These are phyloP conservation scores for Matsumurasca onukii DNA, from an alignment of 1,140 invertebrate genomes.

Conservation along the genomic window DNA sequence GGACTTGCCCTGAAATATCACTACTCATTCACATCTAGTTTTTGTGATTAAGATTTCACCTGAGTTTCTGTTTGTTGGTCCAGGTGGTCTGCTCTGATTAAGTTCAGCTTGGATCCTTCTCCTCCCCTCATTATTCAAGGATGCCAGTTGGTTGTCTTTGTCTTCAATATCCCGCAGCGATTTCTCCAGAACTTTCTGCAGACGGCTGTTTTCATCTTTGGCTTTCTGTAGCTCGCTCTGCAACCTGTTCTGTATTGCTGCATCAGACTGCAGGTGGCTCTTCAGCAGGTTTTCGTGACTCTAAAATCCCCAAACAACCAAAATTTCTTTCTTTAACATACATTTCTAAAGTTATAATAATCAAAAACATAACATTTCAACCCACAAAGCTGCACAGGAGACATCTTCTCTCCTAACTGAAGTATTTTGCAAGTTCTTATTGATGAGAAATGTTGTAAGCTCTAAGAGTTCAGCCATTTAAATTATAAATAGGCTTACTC, in stretches of 20 bases:
- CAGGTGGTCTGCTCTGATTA: too few relatives aligned
- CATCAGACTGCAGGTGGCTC: constrained; percentile 13
- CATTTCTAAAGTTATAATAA: neutral
- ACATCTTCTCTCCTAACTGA: neutral
- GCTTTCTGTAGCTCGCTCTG: neutral
- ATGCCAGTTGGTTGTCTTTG: neutral
- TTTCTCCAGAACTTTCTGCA: neutral
- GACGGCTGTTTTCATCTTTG: neutral
- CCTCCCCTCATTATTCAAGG: too few relatives aligned
- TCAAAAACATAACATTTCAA: neutral
- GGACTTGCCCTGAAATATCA: too few relatives aligned
- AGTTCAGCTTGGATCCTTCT: too few relatives aligned
- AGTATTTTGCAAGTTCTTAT: too few relatives aligned
- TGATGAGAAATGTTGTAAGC: too few relatives aligned
- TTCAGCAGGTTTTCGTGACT: constrained; percentile 10
- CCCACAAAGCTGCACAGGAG: neutral
- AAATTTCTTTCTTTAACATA: neutral
- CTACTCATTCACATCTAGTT: too few relatives aligned
- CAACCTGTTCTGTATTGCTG: neutral
- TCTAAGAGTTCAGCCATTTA: too few relatives aligned
- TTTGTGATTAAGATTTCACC: too few relatives aligned
- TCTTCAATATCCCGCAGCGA: neutral
- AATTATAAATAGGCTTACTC: too few relatives aligned
- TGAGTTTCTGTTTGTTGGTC: too few relatives aligned
- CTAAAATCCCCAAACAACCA: neutral